Percentiles rank a stretch among this genome's conserved stretches.
Conservation (phyloP, 2,888 invertebrate species). For the Perithous albicinctus region DNA sequence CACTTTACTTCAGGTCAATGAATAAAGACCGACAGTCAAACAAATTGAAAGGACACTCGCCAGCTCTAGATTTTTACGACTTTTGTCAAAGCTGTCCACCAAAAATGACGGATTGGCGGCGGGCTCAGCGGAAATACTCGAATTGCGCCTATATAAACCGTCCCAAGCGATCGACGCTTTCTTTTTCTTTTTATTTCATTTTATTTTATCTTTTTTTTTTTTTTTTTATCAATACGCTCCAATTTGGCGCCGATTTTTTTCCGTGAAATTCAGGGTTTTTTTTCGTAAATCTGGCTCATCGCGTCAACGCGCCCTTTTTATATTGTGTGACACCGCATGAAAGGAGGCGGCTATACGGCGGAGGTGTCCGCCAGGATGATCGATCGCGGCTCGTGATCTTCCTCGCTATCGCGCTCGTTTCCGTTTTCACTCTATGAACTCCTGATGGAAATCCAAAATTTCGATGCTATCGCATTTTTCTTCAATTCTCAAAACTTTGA, state of each 20-base stretch:
- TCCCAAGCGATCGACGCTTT: constrained; percentile 19
- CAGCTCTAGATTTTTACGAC: constrained; percentile 25
- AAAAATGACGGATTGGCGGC: constrained; percentile 75
- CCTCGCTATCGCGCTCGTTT: constrained; percentile 30
- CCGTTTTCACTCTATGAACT: constrained; percentile 30
- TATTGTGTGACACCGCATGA: constrained; percentile 16
- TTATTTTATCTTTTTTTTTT: constrained; percentile 48
- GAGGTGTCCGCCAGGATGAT: constrained; percentile 57
- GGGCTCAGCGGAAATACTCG: constrained; percentile 28
- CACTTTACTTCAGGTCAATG: constrained; percentile 1
- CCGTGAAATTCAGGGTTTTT: constrained; percentile 58
- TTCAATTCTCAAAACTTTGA: not conserved
- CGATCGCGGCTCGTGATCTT: constrained; percentile 43
- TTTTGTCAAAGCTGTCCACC: constrained; percentile 75
- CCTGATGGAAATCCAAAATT: not conserved
- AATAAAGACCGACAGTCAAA: constrained; percentile 43
- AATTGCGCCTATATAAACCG: constrained; percentile 41
- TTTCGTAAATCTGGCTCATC: not conserved
- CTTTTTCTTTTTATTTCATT: constrained; percentile 52
- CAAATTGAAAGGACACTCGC: constrained; percentile 53
- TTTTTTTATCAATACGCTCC: constrained; percentile 65
- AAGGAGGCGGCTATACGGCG: constrained; percentile 29
- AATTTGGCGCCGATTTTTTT: constrained; percentile 67
- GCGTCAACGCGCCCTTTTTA: constrained; percentile 41
- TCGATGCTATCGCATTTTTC: not conserved